Conservation (phyloP, 2,888 invertebrate genomes). For the Lasioglossum malachurum region DNA sequence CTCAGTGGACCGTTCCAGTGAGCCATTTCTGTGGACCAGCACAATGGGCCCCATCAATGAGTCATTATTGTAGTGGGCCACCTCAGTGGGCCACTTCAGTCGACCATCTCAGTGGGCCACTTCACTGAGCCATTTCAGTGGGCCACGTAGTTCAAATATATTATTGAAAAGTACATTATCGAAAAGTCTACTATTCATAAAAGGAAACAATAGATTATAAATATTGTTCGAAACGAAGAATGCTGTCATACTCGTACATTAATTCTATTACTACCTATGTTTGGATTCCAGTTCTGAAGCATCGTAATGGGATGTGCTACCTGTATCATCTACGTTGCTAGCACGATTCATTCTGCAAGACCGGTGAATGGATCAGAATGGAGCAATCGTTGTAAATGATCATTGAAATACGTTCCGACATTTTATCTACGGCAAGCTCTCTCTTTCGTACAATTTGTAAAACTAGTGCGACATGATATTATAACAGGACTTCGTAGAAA, state of each 20-base stretch:
- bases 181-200: no score
- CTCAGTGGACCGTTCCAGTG: no score
- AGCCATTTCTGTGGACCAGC: no score
- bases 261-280: neutral
- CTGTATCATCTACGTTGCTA: neutral
- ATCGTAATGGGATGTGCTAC: neutral
- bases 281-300: neutral
- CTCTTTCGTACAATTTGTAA: neutral
- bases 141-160: no score
- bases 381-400: neutral
- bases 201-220: neutral
- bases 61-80: no score
- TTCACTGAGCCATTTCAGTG: neutral
- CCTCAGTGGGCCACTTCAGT: no score
- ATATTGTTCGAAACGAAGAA: neutral
- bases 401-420: neutral
- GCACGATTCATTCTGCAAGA: neutral
- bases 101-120: neutral
- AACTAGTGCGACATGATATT: neutral
- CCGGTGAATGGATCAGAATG: neutral
- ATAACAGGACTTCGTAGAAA: neutral
- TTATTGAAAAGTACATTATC: no score
- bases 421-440: no score
- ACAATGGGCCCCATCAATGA: no score
- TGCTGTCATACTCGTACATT: neutral